Base-by-base conservation (phyloP, 2,888 invertebrate genomes). In the Uropetala carovei region DNA sequence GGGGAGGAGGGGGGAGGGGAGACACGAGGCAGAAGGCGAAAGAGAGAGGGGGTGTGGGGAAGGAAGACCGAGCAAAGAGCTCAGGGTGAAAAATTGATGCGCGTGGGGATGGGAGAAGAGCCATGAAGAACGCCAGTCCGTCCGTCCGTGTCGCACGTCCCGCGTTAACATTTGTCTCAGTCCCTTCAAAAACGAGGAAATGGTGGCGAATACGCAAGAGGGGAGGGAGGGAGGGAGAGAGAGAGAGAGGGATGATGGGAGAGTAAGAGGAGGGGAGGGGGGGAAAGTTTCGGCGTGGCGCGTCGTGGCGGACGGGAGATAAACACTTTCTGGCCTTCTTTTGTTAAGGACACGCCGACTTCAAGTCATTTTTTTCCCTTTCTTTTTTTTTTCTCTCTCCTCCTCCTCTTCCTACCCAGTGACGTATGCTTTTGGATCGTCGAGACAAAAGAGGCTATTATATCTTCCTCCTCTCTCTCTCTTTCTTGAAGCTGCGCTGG, bases 21-120 rank as follows among this genome's bases (percentile, higher is more conserved):
- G 43, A 43, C 5, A 43, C 3, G 43, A 43, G 43, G 5, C 43
- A 43, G 43, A 43, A 43, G 43, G 43, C 43, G 43, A 43, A 5
- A 43, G 43, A 43, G 43, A 43, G 43, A 43, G 43, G 43, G 43
- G 5, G 43, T 1, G 43, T 1, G 43, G 5, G 43, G 43, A 43
- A 43, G 43, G 43, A 43, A 1, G 43, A 43, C 43, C 43, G 3
- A 43, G 43, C 43, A 5, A 43, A 43, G 43, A 43, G 43, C 43
- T 18, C 22, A 11, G 75, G 75, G 75, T 27, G 75, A 75, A 75
- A 22, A 27, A 75, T 75, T 75, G 75, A 75, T 75, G 75, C 75
- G 4, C 27, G 8, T 8, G 27, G 75, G 11, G 22, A 13, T 13
- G 75, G 27, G 13, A 75, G 11, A 27, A 18, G 4, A 22, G 27